phyloP scores from a whole-genome alignment of 2,888 invertebrate genomes.

The Microplitis manilae region DNA sequence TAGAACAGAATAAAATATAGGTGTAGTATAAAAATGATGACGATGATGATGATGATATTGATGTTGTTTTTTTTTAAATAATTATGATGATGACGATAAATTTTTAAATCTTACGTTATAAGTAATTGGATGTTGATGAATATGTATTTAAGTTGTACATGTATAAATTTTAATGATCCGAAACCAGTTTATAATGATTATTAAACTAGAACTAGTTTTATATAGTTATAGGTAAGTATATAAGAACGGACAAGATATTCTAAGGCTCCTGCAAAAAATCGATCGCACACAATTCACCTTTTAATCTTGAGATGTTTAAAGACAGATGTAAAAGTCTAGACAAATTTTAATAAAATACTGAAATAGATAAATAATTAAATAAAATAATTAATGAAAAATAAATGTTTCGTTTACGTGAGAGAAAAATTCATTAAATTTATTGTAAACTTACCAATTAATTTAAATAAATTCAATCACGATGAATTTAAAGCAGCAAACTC shows the following conservation, averaged over 20 bases:
- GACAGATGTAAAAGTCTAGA: not conserved
- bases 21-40: not conserved
- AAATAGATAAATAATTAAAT: not conserved
- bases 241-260: slow-evolving; percentile 17
- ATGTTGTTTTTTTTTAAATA: not conserved
- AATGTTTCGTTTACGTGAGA: too few species aligned
- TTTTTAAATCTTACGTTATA: not conserved
- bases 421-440: too few species aligned
- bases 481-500: not conserved
- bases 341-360: not conserved
- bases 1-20: not conserved
- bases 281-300: slow-evolving; percentile 18
- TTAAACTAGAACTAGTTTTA: slow-evolving; percentile 34
- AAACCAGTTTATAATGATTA: slow-evolving; percentile 31
- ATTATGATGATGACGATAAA: not conserved
- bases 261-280: slow-evolving; percentile 27
- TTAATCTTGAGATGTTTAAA: slow-evolving; percentile 1
- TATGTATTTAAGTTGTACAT: not conserved
- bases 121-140: not conserved
- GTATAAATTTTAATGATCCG: slow-evolving; percentile 29
- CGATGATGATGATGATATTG: not conserved
- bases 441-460: not conserved
- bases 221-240: not conserved
- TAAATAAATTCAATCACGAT: not conserved
- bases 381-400: not conserved